Conservation (phyloP, 1,140 invertebrate genomes). For the Elysia chlorotica region DNA sequence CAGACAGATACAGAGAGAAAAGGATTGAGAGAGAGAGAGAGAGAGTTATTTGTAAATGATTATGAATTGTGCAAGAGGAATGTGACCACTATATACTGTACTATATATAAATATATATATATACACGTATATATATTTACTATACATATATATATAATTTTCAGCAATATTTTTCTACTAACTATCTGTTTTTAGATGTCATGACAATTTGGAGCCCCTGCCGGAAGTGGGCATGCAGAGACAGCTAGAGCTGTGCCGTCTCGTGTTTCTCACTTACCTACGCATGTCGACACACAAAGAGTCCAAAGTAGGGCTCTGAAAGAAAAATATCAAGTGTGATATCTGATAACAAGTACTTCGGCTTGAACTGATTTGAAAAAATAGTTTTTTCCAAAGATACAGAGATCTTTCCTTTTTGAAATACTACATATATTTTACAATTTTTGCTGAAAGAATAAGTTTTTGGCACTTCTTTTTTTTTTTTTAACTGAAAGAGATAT, state of each 20-base stretch:
- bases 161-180: not conserved
- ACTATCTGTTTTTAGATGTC: conserved; percentile 61
- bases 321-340: too few species aligned
- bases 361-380: too few species aligned
- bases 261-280: conserved; percentile 73
- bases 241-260: conserved; percentile 68
- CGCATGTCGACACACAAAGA: conserved; percentile 78
- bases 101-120: not conserved
- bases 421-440: too few species aligned
- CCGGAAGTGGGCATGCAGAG: conserved; percentile 59
- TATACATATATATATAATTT: not conserved
- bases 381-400: too few species aligned
- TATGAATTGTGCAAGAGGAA: too few species aligned
- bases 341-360: too few species aligned
- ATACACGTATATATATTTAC: not conserved
- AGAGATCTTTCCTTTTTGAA: too few species aligned
- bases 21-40: too few species aligned
- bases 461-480: too few species aligned
- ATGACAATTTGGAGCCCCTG: conserved; percentile 65
- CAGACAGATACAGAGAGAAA: too few species aligned
- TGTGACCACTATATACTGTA: not conserved
- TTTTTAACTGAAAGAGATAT: not conserved
- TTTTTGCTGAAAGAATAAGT: too few species aligned
- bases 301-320: conserved; percentile 72
- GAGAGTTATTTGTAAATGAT: too few species aligned